Evolutionary conservation across 53 echinoderm and acorn worm genomes (phyloP).

Genomic region (Astropecten irregularis): DNA sequence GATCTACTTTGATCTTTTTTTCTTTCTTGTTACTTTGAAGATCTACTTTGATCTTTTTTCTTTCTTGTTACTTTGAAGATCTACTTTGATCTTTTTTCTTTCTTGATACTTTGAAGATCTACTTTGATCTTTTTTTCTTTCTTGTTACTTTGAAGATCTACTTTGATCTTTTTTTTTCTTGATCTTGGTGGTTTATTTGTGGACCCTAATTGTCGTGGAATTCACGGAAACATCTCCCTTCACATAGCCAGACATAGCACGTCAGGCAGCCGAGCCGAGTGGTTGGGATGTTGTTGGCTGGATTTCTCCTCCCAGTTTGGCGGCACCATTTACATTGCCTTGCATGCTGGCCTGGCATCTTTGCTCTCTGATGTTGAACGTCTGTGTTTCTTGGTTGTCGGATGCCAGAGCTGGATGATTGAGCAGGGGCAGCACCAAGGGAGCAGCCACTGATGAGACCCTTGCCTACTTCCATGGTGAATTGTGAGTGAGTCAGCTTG

Average conservation of each 20-base stretch:
- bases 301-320: neutral
- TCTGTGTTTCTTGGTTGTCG: neutral
- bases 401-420: neutral
- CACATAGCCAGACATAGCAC: neutral
- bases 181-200: no score
- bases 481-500: neutral
- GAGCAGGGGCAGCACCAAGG: neutral
- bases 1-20: no score
- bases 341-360: neutral
- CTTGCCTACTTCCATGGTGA: neutral
- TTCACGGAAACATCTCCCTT: neutral
- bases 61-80: no score
- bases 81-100: no score
- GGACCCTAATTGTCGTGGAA: neutral
- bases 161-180: no score
- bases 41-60: no score
- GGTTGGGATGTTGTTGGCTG: neutral
- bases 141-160: no score
- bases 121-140: no score
- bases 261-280: slow-evolving; percentile 2
- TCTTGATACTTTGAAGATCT: no score
- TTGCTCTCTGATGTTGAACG: neutral
- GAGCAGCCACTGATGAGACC: neutral
- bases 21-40: no score
- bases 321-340: slow-evolving; percentile 1